phyloP scores from a whole-genome alignment of 2,888 invertebrate genomes.

The Julus scandinavius region DNA sequence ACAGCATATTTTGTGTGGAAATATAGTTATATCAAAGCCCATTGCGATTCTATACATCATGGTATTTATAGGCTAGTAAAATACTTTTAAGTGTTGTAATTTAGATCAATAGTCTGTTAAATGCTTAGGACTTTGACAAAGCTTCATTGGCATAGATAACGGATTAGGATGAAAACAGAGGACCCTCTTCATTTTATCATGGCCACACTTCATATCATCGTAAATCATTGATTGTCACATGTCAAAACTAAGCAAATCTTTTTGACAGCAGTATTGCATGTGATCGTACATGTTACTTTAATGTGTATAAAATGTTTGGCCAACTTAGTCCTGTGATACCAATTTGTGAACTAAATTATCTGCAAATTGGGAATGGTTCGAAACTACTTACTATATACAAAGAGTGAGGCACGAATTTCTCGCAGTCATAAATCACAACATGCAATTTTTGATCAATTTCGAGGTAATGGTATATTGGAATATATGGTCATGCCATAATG shows the following conservation, averaged over 20 bases:
- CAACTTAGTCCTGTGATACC: neutral
- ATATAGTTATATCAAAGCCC: neutral
- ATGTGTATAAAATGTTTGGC: neutral
- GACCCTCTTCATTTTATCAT: neutral
- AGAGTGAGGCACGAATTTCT: neutral
- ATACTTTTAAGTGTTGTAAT: neutral
- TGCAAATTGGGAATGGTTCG: neutral
- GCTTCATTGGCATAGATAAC: neutral
- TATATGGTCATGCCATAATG: no score
- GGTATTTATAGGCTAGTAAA: neutral
- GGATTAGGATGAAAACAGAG: slow-evolving; percentile 10
- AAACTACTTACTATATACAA: neutral
- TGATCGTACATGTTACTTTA: no score
- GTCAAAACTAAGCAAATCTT: neutral
- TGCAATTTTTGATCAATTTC: no score
- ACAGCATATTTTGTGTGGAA: neutral
- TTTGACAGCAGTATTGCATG: neutral
- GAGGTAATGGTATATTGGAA: no score
- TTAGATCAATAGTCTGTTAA: neutral
- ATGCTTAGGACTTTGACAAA: neutral
- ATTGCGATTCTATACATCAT: neutral
- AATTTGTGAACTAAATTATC: neutral
- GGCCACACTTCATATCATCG: neutral
- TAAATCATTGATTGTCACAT: neutral
- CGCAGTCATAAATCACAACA: neutral